A percentile compares a stretch with the other conserved stretches of the same genome.
These are phyloP conservation scores for Paraescarpia echinospica DNA, from an alignment of 1,140 invertebrate genomes.

Conservation along the genomic window DNA sequence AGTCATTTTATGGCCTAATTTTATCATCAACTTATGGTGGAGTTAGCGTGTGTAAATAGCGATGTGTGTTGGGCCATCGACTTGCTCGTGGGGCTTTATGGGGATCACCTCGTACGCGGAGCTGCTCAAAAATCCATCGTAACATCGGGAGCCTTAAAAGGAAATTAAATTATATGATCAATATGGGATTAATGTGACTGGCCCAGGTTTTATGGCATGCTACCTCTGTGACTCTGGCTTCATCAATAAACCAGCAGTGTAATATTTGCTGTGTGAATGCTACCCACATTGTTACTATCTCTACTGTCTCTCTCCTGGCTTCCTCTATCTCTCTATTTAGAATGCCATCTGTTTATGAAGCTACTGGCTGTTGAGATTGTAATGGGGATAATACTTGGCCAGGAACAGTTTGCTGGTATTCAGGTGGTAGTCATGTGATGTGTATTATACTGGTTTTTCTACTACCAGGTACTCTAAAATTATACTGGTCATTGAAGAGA, in stretches of 20 bases:
- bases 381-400: no score
- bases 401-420: background rate
- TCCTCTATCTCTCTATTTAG: background rate
- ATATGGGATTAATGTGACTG: background rate
- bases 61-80: background rate
- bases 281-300: background rate
- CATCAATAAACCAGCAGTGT: background rate
- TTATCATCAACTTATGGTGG: background rate
- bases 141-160: background rate
- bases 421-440: background rate
- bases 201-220: background rate
- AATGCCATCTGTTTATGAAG: background rate
- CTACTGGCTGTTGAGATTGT: background rate
- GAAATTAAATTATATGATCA: conserved; percentile 7
- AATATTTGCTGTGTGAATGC: background rate
- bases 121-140: background rate
- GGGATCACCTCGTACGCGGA: background rate
- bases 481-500: background rate
- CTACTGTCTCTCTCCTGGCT: background rate
- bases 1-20: background rate
- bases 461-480: background rate
- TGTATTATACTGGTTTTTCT: background rate
- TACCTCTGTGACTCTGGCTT: background rate
- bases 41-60: background rate
- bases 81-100: background rate